Evolutionary conservation across 1,140 invertebrate genomes (phyloP), one percentile per base, ranked within the genome.

Genomic region (Diorhabda elongata): DNA sequence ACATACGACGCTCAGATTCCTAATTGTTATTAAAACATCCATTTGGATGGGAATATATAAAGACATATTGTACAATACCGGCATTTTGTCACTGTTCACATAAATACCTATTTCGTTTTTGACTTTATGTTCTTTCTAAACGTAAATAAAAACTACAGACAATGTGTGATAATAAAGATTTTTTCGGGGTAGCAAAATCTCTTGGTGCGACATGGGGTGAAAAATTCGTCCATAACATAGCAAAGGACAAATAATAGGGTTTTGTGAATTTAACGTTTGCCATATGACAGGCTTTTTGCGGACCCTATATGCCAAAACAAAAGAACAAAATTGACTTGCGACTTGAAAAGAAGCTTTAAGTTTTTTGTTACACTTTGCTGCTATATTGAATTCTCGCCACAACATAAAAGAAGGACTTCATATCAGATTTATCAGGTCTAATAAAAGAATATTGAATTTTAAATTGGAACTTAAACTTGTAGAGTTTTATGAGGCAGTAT

Each of bases 371-470:
- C 61, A 62, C 61, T 62, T 62, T 62, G 8, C 42, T n/a, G 43
- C 44, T 42, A 11, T 62, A 62, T 62, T 44, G 43, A 62, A 62
- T 47, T 62, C 44, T 62, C n/a, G 47, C 43, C 58, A 42, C 11
- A 47, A 62, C 44, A 62, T 62, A 62, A 62, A 47, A 62, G 42
- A 44, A 44, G 44, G 61, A 62, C 44, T 62, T 44, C 61, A 62
- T 62, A 62, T 62, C 61, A 62, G 44, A 62, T 62, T 62, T 62
- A 62, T 62, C 61, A 62, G 44, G 7, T n/a, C 42, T 62, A 62
- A 62, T 62, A 44, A 62, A 62, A 62, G 43, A 11, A 62, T 62
- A 62, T 62, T 62, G 61, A 62, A 62, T 62, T 62, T 62, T 47
- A 62, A 62, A 62, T 62, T 62, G 61, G 43, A 62, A 8, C 9